Percentiles rank a stretch among this genome's conserved stretches.
phyloP scores from a whole-genome alignment of 2,113 vertebrate genomes.

The Nothoprocta pentlandii region DNA sequence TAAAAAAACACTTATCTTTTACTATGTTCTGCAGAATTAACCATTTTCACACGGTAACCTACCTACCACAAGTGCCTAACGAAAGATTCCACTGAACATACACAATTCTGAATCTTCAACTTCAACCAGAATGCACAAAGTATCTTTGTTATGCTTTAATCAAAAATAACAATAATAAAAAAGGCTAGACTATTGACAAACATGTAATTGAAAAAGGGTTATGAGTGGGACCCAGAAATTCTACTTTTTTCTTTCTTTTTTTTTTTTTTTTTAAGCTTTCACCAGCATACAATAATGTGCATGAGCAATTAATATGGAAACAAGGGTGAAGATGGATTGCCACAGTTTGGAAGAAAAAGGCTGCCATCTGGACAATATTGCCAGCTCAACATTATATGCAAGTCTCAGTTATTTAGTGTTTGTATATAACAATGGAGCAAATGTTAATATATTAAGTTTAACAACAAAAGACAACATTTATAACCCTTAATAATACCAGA shows the following conservation, averaged over 20 bases:
- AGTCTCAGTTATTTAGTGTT: constrained; percentile 9
- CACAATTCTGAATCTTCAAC: background rate
- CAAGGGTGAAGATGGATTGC: constrained; percentile 8
- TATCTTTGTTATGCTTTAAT: background rate
- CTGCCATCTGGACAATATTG: constrained; percentile 30
- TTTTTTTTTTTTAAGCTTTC: background rate
- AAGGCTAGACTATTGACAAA: background rate
- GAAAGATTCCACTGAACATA: background rate
- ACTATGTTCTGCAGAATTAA: background rate
- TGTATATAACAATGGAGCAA: background rate
- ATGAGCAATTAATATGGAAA: constrained; percentile 33
- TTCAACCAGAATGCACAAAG: background rate
- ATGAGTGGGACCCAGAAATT: background rate
- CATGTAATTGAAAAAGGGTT: background rate
- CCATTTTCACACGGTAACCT: background rate
- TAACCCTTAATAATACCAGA: background rate
- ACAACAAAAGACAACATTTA: background rate
- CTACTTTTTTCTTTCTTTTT: background rate
- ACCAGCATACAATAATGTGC: background rate
- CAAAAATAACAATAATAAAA: fast-evolving
- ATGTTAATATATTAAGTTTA: background rate
- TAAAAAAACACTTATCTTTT: background rate
- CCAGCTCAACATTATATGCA: background rate
- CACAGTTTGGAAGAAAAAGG: constrained; percentile 25
- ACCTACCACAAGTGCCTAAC: background rate